phyloP scores from a whole-genome alignment of 2,888 invertebrate genomes.

The Pseudolycoriella hygida region DNA sequence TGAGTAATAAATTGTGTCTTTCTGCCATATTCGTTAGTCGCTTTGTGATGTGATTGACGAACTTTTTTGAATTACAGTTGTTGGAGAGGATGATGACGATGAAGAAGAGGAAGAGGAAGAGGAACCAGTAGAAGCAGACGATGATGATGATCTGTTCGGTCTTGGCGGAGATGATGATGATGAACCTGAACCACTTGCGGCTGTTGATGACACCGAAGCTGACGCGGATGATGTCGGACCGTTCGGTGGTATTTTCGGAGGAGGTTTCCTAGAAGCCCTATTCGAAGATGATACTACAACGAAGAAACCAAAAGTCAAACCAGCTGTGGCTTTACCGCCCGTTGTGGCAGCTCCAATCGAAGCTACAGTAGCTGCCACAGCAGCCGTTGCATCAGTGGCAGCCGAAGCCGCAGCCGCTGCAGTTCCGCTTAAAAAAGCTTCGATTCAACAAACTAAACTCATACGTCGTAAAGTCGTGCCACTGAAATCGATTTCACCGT shows the following conservation, averaged over 20 bases:
- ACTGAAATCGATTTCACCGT: neutral
- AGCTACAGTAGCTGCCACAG: neutral
- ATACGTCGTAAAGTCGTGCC: neutral
- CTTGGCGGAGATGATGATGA: neutral
- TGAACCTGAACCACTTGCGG: neutral
- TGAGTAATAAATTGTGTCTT: neutral
- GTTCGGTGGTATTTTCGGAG: slow-evolving; percentile 1
- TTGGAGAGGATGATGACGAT: slow-evolving; percentile 2
- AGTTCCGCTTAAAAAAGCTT: neutral
- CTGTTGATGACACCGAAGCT: neutral
- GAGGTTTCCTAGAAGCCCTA: neutral
- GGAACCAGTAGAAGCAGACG: slow-evolving; percentile 1
- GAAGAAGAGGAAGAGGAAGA: slow-evolving; percentile 1
- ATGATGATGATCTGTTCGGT: slow-evolving; percentile 3
- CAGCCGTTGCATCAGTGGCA: neutral
- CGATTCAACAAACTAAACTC: neutral
- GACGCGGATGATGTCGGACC: neutral
- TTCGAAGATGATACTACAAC: neutral
- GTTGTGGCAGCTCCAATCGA: neutral
- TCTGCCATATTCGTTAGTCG: no score
- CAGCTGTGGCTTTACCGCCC: neutral
- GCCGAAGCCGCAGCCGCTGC: neutral
- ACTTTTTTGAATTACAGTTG: neutral
- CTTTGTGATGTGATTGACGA: no score
- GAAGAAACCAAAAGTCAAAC: slow-evolving; percentile 1